These are phyloP conservation scores for Psittacara wagleri DNA, from an alignment of 2,113 vertebrate genomes.

Conservation along the genomic window DNA sequence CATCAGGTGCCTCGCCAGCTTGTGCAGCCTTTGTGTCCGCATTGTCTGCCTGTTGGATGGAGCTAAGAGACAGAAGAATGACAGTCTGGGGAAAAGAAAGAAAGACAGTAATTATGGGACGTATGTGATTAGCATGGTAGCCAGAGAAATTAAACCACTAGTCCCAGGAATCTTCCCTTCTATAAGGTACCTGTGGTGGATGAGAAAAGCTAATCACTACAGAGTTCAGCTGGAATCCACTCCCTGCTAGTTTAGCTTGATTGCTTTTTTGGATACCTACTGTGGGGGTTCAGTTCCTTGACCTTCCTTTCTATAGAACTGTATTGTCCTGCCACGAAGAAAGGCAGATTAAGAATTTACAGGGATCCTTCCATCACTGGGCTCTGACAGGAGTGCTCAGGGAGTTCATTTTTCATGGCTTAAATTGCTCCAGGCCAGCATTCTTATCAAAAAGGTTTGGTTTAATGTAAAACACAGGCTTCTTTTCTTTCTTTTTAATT, in stretches of 20 bases:
- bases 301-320: constrained; percentile 84
- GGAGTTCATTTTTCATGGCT: constrained; percentile 85
- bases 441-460: constrained; percentile 78
- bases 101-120: constrained; percentile 83
- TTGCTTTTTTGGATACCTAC: constrained; percentile 91
- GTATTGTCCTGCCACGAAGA: constrained; percentile 81
- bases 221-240: constrained; percentile 83
- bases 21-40: constrained; percentile 74
- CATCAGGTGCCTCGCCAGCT: constrained; percentile 79
- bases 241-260: constrained; percentile 90
- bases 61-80: constrained; percentile 81
- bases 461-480: constrained; percentile 71
- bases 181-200: constrained; percentile 82
- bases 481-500: constrained; percentile 66
- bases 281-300: constrained; percentile 81
- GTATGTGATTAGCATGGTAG: constrained; percentile 90
- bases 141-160: constrained; percentile 91
- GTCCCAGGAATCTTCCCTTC: constrained; percentile 88
- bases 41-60: constrained; percentile 73
- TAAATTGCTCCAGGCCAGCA: constrained; percentile 77
- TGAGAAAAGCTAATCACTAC: constrained; percentile 82
- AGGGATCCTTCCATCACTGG: constrained; percentile 85
- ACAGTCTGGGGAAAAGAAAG: constrained; percentile 79
- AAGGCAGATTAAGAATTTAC: constrained; percentile 91
- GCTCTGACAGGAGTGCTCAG: constrained; percentile 79